Evolutionary conservation across 2,888 invertebrate species (phyloP).

Genomic region (Eugnorisma glareosa): DNA sequence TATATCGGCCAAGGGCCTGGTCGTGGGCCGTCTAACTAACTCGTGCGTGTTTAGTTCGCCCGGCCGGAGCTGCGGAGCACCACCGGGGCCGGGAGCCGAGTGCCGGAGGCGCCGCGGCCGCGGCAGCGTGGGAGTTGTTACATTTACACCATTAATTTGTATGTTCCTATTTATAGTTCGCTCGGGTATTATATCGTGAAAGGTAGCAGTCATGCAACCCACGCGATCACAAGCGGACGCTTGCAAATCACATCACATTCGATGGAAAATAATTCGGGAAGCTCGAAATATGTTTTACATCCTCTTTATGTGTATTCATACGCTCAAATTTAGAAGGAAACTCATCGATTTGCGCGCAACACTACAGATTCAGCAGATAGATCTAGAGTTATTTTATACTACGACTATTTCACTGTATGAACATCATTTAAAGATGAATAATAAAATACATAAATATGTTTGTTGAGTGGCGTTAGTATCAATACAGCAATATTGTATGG

Average conservation of each 20-base stretch:
- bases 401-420: conserved; percentile 2
- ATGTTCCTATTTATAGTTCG: conserved; percentile 84
- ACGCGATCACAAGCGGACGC: conserved; percentile 62
- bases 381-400: conserved; percentile 9
- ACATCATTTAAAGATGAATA: conserved; percentile 19
- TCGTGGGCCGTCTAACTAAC: conserved; percentile 37
- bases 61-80: background rate
- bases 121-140: conserved; percentile 79
- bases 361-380: conserved; percentile 13
- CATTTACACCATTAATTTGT: conserved; percentile 82
- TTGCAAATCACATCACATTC: conserved; percentile 51
- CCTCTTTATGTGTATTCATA: conserved; percentile 38
- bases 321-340: conserved; percentile 29
- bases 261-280: conserved; percentile 46
- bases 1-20: conserved; percentile 43
- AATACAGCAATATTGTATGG: conserved; percentile 20
- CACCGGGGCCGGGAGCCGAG: conserved; percentile 5
- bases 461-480: conserved; percentile 1
- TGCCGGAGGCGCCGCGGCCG: conserved; percentile 47
- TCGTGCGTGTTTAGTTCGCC: conserved; percentile 39
- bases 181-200: conserved; percentile 78
- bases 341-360: conserved; percentile 24
- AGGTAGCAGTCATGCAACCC: conserved; percentile 73
- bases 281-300: conserved; percentile 37
- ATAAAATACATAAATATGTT: background rate